Percentiles rank a stretch among this genome's conserved stretches.
phyloP scores from a whole-genome alignment of 2,888 invertebrate species.

The Sycophila texana region DNA sequence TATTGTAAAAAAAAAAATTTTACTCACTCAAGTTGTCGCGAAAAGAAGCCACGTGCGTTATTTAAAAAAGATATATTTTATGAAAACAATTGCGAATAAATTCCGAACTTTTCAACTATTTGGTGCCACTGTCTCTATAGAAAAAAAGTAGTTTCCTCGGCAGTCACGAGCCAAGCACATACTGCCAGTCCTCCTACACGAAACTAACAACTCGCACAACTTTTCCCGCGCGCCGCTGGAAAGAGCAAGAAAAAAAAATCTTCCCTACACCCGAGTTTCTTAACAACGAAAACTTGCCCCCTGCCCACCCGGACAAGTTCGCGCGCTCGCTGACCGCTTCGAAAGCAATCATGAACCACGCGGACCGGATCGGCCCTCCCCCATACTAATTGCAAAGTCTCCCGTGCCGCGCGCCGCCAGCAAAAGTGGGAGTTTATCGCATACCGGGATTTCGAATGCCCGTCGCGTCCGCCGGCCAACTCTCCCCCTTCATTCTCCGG shows the following conservation, averaged over 20 bases:
- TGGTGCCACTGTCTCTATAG: too few species aligned
- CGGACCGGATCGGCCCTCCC: not conserved
- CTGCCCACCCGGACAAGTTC: constrained; percentile 1
- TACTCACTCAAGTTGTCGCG: too few species aligned
- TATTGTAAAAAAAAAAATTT: too few species aligned
- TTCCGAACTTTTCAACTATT: too few species aligned
- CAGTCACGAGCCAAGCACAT: too few species aligned
- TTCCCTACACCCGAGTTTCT: constrained; percentile 27
- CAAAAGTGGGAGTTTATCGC: constrained; percentile 39
- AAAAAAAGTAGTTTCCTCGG: too few species aligned
- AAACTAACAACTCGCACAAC: not conserved
- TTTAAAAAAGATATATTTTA: too few species aligned
- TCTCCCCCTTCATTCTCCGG: constrained; percentile 44
- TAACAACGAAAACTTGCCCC: constrained; percentile 35
- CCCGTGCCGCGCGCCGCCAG: not conserved
- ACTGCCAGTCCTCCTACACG: not conserved
- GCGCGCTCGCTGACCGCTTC: constrained; percentile 19
- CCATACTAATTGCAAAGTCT: constrained; percentile 46
- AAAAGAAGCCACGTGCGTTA: too few species aligned
- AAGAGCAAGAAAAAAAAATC: constrained; percentile 13
- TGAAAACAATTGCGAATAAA: too few species aligned
- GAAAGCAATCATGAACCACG: constrained; percentile 35
- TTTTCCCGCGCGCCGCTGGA: not conserved
- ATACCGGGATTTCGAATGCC: constrained; percentile 59
- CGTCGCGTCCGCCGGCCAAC: constrained; percentile 59